phyloP scores from a whole-genome alignment of 2,888 invertebrate species.

The Coleophora flavipennella region DNA sequence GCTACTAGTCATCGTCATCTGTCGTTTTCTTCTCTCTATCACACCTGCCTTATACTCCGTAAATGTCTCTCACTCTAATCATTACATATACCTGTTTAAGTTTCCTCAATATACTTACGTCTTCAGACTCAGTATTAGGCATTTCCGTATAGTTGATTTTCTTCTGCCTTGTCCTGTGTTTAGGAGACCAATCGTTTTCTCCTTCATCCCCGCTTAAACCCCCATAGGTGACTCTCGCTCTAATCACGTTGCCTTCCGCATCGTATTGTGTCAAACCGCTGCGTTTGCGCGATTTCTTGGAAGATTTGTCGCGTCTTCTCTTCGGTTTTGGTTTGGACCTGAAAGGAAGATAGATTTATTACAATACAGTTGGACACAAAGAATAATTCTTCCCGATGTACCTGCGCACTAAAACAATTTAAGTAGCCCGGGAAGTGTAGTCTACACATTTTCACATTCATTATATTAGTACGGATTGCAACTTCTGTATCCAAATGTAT shows the following conservation, averaged over 20 bases:
- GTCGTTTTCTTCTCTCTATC: background rate
- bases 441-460: too few species aligned
- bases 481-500: too few species aligned
- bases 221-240: constrained; percentile 69
- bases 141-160: constrained; percentile 85
- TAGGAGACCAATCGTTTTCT: constrained; percentile 72
- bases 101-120: constrained; percentile 67
- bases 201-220: constrained; percentile 64
- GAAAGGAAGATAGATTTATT: background rate
- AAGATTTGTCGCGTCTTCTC: constrained; percentile 26
- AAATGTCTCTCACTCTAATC: background rate
- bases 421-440: too few species aligned
- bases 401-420: too few species aligned
- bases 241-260: constrained; percentile 45
- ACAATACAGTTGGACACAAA: too few species aligned
- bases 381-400: too few species aligned
- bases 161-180: constrained; percentile 79
- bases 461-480: too few species aligned
- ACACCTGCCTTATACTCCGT: background rate
- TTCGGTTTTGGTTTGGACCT: constrained; percentile 25
- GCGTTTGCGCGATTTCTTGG: constrained; percentile 24
- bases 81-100: too few species aligned
- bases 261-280: constrained; percentile 51
- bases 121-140: constrained; percentile 82
- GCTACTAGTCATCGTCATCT: constrained; percentile 70